These are phyloP conservation scores for Fabriciana adippe DNA, from an alignment of 2,888 invertebrate genomes.

Conservation along the genomic window DNA sequence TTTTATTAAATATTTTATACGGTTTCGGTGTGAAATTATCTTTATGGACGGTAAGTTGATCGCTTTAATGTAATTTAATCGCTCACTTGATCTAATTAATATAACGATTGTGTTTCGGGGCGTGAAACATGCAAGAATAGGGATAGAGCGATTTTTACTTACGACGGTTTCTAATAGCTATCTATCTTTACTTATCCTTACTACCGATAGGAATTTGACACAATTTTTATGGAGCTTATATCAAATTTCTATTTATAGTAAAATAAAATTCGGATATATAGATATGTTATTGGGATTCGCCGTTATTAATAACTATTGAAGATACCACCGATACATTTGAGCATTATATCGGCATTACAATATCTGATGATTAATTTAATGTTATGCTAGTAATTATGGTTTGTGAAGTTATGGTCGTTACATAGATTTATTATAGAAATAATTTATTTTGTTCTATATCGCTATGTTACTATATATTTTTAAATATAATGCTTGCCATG, in stretches of 20 bases:
- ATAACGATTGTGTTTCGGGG: constrained; percentile 19
- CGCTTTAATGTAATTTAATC: constrained; percentile 34
- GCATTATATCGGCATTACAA: constrained; percentile 4
- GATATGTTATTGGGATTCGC: too few relatives aligned
- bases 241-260: too few relatives aligned
- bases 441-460: constrained; percentile 9
- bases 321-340: constrained; percentile 11
- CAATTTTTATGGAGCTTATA: too few relatives aligned
- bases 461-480: constrained; percentile 7
- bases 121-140: constrained; percentile 27
- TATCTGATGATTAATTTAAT: not conserved
- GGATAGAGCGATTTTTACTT: constrained; percentile 9
- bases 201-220: too few relatives aligned
- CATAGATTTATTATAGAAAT: constrained; percentile 13
- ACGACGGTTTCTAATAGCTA: not conserved
- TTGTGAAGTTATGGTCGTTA: constrained; percentile 18
- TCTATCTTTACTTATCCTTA: too few relatives aligned
- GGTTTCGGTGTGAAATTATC: constrained; percentile 25
- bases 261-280: too few relatives aligned
- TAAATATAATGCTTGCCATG: constrained; percentile 28
- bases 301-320: not conserved
- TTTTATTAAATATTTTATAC: constrained; percentile 19
- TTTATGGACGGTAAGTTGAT: constrained; percentile 29
- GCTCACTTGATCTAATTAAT: constrained; percentile 35
- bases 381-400: not conserved